phyloP scores from a whole-genome alignment of 2,113 vertebrate species.

The Calidris pygmaea region DNA sequence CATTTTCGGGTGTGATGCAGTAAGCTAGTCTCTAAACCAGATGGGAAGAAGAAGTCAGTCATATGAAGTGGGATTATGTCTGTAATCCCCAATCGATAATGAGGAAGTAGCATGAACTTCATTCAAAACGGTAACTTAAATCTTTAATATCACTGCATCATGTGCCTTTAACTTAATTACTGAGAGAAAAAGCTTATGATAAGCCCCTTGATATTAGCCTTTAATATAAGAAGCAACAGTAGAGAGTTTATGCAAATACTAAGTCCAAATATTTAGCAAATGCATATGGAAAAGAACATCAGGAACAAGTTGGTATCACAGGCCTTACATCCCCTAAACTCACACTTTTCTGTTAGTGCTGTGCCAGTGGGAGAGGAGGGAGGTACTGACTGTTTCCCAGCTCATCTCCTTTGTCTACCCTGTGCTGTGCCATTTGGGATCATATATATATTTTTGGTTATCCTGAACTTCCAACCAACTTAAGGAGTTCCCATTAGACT shows the following conservation, averaged over 20 bases:
- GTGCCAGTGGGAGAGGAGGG: background rate
- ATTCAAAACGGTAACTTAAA: constrained; percentile 26
- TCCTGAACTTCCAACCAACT: background rate
- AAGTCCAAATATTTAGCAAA: constrained; percentile 35
- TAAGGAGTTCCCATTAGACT: background rate
- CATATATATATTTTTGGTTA: background rate
- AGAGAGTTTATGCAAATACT: constrained; percentile 52
- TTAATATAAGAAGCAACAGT: constrained; percentile 44
- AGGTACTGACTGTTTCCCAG: background rate
- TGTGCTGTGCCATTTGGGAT: background rate
- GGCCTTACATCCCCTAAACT: background rate
- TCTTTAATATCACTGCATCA: constrained; percentile 16
- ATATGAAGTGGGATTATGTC: background rate
- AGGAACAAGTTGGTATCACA: background rate
- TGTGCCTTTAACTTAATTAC: background rate
- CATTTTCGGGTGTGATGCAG: constrained; percentile 93
- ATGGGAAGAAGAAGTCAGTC: constrained; percentile 1
- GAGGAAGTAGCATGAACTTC: constrained; percentile 34
- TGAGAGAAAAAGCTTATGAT: background rate
- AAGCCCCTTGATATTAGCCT: constrained; percentile 17
- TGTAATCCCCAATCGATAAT: constrained; percentile 15
- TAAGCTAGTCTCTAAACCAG: constrained; percentile 89
- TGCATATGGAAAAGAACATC: constrained; percentile 3
- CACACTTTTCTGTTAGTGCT: background rate
- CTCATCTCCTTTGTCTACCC: background rate